Evolutionary conservation across 2,797 vertebrate genomes (phyloP).

Genomic region (Rhabdophis nuchalis): DNA sequence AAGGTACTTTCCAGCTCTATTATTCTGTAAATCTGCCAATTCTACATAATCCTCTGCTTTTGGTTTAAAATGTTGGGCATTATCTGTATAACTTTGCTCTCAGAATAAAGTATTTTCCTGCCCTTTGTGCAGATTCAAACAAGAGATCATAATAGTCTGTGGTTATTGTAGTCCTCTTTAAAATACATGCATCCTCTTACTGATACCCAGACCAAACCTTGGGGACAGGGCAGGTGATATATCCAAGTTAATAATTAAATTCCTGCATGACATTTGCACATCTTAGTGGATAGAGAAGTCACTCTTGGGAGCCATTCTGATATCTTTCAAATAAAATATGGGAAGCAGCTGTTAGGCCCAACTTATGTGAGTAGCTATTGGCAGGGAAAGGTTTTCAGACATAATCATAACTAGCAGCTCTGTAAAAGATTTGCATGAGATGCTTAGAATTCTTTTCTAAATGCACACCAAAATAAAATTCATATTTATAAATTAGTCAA

Average conservation of each 20-base stretch:
- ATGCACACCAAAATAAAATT: not conserved
- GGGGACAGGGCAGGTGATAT: not conserved
- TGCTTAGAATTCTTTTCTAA: conserved; percentile 18
- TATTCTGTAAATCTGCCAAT: not conserved
- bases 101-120: not conserved
- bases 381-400: conserved; percentile 15
- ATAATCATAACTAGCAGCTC: not conserved
- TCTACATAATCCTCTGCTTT: not conserved
- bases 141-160: not conserved
- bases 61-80: not conserved
- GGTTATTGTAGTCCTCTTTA: not conserved
- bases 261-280: conserved; percentile 6
- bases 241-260: conserved; percentile 26
- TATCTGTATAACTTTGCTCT: not conserved
- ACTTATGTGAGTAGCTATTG: conserved; percentile 20
- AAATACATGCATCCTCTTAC: not conserved
- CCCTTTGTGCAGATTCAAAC: not conserved
- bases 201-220: not conserved
- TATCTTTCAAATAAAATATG: conserved; percentile 20
- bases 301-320: not conserved
- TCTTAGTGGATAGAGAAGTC: not conserved
- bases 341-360: conserved; percentile 23
- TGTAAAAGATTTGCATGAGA: not conserved
- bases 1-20: not conserved
- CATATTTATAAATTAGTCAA: conserved; percentile 8